Conservation (phyloP, 2,113 vertebrate species). For the Pituophis catenifer region DNA sequence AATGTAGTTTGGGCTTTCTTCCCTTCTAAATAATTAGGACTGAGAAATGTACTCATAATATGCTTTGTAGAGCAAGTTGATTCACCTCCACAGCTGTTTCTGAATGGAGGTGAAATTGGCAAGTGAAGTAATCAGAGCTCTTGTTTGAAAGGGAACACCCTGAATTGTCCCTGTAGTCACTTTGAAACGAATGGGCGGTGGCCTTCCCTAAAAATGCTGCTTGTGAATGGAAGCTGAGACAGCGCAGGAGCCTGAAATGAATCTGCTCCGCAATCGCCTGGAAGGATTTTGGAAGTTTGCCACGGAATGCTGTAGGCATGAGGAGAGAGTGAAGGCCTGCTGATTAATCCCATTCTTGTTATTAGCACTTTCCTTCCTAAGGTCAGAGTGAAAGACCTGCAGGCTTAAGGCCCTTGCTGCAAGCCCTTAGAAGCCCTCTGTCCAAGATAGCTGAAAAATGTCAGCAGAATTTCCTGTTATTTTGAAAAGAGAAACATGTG, state of each 20-base stretch:
- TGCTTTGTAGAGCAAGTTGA: slow-evolving; percentile 29
- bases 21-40: slow-evolving; percentile 41
- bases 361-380: neutral
- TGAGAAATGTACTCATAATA: slow-evolving; percentile 48
- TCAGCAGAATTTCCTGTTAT: neutral
- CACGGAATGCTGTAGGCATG: neutral
- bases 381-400: neutral
- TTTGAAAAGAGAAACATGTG: neutral
- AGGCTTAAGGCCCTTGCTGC: neutral
- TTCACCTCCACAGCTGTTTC: slow-evolving; percentile 44
- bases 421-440: neutral
- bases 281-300: neutral
- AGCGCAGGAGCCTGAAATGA: neutral
- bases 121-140: slow-evolving; percentile 41
- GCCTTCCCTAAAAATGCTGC: neutral
- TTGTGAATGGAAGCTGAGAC: slow-evolving; percentile 3
- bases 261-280: neutral
- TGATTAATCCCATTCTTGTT: neutral
- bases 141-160: slow-evolving; percentile 41
- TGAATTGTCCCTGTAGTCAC: slow-evolving; percentile 2
- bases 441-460: neutral
- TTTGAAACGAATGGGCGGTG: neutral
- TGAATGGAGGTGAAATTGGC: slow-evolving; percentile 44
- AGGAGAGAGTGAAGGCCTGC: neutral
- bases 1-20: slow-evolving; percentile 15